Conservation (phyloP, 2,797 vertebrate species). For the Crocodylus rhombifer region DNA sequence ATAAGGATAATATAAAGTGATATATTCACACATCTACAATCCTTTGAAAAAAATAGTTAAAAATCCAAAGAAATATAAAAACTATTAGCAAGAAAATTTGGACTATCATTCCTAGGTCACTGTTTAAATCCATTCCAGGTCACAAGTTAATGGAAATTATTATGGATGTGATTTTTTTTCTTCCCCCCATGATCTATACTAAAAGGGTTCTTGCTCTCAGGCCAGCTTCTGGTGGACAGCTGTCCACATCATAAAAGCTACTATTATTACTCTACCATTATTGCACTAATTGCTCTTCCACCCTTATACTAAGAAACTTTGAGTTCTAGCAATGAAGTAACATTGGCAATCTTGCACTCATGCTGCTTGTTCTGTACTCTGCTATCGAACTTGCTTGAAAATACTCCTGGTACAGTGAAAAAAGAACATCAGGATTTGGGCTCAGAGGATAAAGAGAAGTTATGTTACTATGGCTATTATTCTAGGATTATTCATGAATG, state of each 20-base stretch:
- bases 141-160: neutral
- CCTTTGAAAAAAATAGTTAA: neutral
- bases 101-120: neutral
- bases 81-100: neutral
- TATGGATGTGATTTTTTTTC: neutral
- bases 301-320: neutral
- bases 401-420: neutral
- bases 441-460: neutral
- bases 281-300: neutral
- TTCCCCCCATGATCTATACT: neutral
- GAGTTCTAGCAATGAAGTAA: neutral
- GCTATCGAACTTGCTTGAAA: slow-evolving; percentile 7
- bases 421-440: neutral
- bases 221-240: neutral
- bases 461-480: neutral
- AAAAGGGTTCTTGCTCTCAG: neutral
- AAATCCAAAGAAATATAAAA: neutral
- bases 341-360: neutral
- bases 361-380: fast-evolving
- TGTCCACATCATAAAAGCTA: neutral
- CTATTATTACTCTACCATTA: neutral
- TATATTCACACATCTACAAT: neutral
- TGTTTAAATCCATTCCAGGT: neutral
- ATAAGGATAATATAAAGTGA: neutral
- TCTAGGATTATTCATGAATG: neutral